Evolutionary conservation across 1,140 invertebrate genomes (phyloP).

Genomic region (Bombyx mandarina): DNA sequence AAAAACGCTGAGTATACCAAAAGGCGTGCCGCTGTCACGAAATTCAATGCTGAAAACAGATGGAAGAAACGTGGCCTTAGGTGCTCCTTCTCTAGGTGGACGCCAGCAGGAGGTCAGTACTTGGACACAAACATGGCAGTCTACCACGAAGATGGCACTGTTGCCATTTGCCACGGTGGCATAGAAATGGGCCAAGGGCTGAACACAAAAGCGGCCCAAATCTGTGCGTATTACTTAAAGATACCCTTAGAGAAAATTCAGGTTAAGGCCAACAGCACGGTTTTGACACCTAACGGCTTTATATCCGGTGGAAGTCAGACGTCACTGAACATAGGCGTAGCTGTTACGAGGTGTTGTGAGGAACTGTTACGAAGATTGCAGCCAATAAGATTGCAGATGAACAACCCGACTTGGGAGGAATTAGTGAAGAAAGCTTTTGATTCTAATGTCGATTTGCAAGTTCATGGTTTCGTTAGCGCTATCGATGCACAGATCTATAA

Average conservation of each 20-base stretch:
- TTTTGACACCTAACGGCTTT: conserved; percentile 73
- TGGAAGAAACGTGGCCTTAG: conserved; percentile 20
- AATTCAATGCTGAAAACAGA: conserved; percentile 14
- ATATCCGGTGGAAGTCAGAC: conserved; percentile 74
- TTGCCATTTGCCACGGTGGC: conserved; percentile 11
- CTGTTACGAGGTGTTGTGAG: conserved; percentile 31
- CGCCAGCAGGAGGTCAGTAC: conserved; percentile 26
- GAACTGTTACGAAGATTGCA: conserved; percentile 71
- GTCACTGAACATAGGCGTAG: conserved; percentile 29
- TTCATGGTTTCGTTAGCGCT: conserved; percentile 70
- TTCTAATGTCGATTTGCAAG: conserved; percentile 74
- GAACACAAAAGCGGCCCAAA: conserved; percentile 14
- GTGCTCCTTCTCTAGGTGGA: conserved; percentile 50
- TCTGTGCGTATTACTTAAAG: conserved; percentile 10
- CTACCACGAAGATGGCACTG: conserved; percentile 11
- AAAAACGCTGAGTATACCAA: conserved; percentile 8
- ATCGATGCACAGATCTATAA: conserved; percentile 70
- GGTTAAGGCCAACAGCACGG: conserved; percentile 77
- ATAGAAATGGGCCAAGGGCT: conserved; percentile 18
- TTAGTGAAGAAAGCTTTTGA: conserved; percentile 70
- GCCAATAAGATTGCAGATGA: conserved; percentile 71
- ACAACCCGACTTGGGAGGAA: conserved; percentile 73
- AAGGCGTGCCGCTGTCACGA: conserved; percentile 4
- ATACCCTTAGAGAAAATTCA: conserved; percentile 13
- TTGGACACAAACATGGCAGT: conserved; percentile 8